A percentile compares a stretch with the other conserved stretches of the same genome.
These are phyloP conservation scores for Leucopsar rothschildi DNA, from an alignment of 2,113 vertebrate species.

Conservation along the genomic window DNA sequence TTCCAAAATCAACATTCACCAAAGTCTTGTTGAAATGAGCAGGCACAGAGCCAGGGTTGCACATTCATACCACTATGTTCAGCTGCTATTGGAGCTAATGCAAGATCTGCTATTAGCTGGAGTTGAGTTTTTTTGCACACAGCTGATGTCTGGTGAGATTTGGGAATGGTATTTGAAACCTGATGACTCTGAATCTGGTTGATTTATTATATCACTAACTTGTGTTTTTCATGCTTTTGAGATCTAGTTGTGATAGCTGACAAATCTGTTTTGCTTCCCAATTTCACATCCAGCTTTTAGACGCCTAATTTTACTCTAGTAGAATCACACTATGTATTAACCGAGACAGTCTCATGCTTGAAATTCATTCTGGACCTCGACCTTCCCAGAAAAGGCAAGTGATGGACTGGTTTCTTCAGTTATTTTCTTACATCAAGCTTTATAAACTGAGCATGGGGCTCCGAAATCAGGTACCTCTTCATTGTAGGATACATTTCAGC, in stretches of 20 bases:
- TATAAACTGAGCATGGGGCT: not conserved
- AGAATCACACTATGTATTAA: not conserved
- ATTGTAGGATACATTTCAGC: accelerated
- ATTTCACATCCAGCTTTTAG: not conserved
- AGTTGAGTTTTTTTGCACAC: not conserved
- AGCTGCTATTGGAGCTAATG: not conserved
- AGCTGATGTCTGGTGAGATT: not conserved
- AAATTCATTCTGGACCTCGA: accelerated
- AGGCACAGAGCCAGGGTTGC: not conserved
- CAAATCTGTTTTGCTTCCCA: not conserved
- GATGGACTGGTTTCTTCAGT: not conserved
- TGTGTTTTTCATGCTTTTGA: not conserved
- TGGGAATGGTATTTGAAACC: not conserved
- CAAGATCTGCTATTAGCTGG: not conserved
- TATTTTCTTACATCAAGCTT: not conserved
- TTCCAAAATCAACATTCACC: conserved; percentile 29
- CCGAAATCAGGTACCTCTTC: not conserved
- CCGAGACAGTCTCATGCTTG: not conserved
- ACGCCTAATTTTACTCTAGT: not conserved
- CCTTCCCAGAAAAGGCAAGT: not conserved
- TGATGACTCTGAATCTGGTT: not conserved
- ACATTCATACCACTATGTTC: not conserved
- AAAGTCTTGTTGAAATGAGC: conserved; percentile 1
- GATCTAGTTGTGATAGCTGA: not conserved
- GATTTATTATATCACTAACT: not conserved